Evolutionary conservation across 2,888 invertebrate genomes (phyloP).

Genomic region (Glyphotaelius pellucidus): DNA sequence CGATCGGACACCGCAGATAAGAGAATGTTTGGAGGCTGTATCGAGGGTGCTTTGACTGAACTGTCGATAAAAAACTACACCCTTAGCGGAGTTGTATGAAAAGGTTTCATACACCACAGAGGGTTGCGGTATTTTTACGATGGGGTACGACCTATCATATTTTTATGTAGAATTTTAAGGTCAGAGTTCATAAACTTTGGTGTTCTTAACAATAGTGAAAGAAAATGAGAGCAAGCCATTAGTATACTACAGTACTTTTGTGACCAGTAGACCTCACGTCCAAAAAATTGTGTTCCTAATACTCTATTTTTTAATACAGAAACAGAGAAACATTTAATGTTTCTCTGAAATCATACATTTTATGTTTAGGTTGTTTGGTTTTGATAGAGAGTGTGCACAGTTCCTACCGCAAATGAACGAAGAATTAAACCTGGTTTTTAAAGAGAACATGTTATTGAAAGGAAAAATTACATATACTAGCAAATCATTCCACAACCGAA

Average conservation of each 20-base stretch:
- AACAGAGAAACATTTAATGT: too few relatives aligned
- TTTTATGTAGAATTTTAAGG: not conserved
- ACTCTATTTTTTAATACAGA: too few relatives aligned
- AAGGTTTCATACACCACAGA: not conserved
- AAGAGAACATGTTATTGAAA: too few relatives aligned
- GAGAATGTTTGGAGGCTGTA: not conserved
- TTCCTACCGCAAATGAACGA: too few relatives aligned
- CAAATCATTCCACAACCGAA: too few relatives aligned
- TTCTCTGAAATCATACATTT: too few relatives aligned
- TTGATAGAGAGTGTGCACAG: too few relatives aligned
- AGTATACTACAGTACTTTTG: not conserved
- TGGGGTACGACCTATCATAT: not conserved
- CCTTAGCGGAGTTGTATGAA: not conserved
- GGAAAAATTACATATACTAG: too few relatives aligned
- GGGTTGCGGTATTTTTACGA: not conserved
- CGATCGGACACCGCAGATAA: constrained; percentile 20
- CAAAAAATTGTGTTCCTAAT: too few relatives aligned
- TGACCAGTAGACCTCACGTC: too few relatives aligned
- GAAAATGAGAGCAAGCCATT: not conserved
- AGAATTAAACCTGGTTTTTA: too few relatives aligned
- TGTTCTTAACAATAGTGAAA: not conserved
- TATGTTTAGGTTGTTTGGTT: too few relatives aligned
- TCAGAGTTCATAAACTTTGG: not conserved
- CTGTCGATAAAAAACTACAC: constrained; percentile 18
- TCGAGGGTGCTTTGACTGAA: constrained; percentile 27